Evolutionary conservation across 2,113 vertebrate genomes (phyloP).

Genomic region (Vidua chalybeata): DNA sequence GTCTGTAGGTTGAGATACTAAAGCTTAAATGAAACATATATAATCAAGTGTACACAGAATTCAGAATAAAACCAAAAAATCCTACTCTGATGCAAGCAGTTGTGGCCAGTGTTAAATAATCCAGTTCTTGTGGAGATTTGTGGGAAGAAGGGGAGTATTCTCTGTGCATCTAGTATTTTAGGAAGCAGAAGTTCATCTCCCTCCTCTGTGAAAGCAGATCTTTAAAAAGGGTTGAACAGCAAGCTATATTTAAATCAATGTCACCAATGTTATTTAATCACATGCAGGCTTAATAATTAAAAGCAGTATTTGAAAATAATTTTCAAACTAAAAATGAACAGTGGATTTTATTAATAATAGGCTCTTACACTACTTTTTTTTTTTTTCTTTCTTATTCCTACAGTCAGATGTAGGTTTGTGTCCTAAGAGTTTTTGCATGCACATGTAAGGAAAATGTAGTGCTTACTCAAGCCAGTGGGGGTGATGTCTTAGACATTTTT

Average conservation of each 20-base stretch:
- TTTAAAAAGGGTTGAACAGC: not conserved
- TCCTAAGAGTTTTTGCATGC: not conserved
- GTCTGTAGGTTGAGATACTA: conserved; percentile 48
- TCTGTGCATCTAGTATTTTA: not conserved
- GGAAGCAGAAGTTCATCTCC: not conserved
- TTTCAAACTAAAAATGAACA: not conserved
- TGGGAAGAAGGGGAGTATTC: not conserved
- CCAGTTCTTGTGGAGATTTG: not conserved
- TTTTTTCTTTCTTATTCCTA: not conserved
- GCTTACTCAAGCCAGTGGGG: not conserved
- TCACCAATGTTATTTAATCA: not conserved
- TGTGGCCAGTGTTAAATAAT: not conserved
- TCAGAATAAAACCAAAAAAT: not conserved
- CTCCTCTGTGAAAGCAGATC: not conserved
- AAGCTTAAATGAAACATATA: not conserved
- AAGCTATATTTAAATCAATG: not conserved
- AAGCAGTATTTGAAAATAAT: not conserved
- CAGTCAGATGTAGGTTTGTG: not conserved
- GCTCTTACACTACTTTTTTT: not conserved
- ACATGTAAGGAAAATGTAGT: not conserved
- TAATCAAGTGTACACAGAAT: not conserved
- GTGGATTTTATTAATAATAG: not conserved
- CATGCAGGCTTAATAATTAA: not conserved
- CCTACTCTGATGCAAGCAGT: not conserved
- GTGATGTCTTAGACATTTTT: conserved; percentile 12